Evolutionary conservation across 2,113 vertebrate genomes (phyloP).

Genomic region (Alethe castanea): DNA sequence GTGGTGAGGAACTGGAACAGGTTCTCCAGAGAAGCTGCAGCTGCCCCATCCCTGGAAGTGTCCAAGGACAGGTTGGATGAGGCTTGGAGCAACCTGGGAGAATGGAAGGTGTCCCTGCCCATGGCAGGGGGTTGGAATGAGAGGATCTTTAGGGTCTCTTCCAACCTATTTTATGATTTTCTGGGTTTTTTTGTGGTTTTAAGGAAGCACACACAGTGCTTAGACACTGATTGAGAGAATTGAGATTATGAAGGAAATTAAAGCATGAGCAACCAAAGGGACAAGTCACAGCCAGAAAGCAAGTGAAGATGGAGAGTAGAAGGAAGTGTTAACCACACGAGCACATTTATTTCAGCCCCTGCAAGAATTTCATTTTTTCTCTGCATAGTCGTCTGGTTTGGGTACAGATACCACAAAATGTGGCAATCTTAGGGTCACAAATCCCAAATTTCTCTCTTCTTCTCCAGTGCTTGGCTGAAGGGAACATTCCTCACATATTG

Average conservation of each 20-base stretch:
- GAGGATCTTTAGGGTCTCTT: background rate
- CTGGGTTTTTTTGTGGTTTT: background rate
- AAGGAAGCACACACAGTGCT: background rate
- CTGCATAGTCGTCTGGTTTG: background rate
- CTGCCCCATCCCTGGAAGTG: background rate
- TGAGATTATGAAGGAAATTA: background rate
- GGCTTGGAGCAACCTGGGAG: fast-evolving
- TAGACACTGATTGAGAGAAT: background rate
- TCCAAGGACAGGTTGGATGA: too few relatives aligned
- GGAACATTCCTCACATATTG: background rate
- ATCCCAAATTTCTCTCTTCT: background rate
- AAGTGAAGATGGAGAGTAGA: background rate
- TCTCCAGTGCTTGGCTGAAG: background rate
- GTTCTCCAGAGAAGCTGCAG: background rate
- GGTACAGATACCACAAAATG: background rate
- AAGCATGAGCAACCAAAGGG: background rate
- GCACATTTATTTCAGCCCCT: background rate
- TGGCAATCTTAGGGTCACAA: background rate
- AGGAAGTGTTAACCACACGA: background rate
- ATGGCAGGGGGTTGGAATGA: background rate
- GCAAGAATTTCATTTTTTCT: background rate
- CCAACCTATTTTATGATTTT: background rate
- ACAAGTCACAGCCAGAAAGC: background rate
- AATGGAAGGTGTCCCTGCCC: background rate
- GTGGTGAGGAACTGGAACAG: background rate